Percentiles rank a stretch among this genome's conserved stretches.
phyloP scores from a whole-genome alignment of 1,140 invertebrate genomes.

The Euborellia annulipes region DNA sequence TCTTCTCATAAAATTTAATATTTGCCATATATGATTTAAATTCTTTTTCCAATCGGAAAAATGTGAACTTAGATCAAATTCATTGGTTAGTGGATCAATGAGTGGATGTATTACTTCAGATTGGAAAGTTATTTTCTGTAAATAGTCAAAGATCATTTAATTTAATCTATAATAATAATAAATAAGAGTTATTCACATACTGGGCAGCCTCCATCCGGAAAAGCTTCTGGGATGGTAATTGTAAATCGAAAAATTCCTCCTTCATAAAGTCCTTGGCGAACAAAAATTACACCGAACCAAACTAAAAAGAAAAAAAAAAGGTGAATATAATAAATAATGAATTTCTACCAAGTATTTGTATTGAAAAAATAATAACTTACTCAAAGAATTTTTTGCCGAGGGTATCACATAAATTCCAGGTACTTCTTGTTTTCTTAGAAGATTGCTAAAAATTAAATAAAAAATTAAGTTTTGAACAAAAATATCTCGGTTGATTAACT shows the following conservation, averaged over 20 bases:
- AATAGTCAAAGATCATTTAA: conserved; percentile 16
- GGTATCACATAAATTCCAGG: conserved; percentile 85
- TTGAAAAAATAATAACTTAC: conserved; percentile 33
- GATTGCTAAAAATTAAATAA: conserved; percentile 57
- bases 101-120: conserved; percentile 76
- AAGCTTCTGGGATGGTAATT: conserved; percentile 67
- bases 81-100: conserved; percentile 57
- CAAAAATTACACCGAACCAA: conserved; percentile 88
- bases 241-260: conserved; percentile 80
- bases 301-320: conserved; percentile 39
- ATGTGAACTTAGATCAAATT: conserved; percentile 53
- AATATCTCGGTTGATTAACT: no score
- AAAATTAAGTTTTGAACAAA: no score
- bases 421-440: conserved; percentile 68
- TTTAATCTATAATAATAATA: no score
- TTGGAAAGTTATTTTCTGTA: conserved; percentile 68
- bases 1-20: conserved; percentile 67
- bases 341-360: conserved; percentile 7
- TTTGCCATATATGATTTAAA: conserved; percentile 75
- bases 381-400: conserved; percentile 57
- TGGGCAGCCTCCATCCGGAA: conserved; percentile 71
- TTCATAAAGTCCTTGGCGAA: conserved; percentile 71
- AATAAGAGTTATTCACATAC: no score
- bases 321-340: conserved; percentile 11
- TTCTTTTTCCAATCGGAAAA: conserved; percentile 73